Base-by-base conservation (phyloP, 2,113 vertebrate genomes). In the Budorcas taxicolor region DNA sequence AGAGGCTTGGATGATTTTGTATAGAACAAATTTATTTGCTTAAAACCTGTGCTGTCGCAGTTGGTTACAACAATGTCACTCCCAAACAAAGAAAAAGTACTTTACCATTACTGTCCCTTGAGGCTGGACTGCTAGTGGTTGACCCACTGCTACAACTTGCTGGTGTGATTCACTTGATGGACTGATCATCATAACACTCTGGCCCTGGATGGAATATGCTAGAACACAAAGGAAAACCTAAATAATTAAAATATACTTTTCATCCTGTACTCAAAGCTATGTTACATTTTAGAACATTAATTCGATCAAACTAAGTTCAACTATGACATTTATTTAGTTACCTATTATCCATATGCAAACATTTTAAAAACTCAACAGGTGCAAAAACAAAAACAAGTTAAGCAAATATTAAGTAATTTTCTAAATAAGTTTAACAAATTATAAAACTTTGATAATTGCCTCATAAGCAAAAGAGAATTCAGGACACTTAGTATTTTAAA, bases 71-170 rank as follows among this genome's bases (percentile, higher is more conserved):
- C 17, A 95, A 92, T 81, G 27, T 74, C 81, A 91, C 0, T 95
- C n/a, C 16, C 17, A 62, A 71, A 27, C 40, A 84, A 96, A 87
- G 33, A 43, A 12, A n/a, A 87, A 57, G 47, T 91, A 58, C 82
- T 98, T 99, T 99, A 99, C 99, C 99, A 99, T 99, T 85, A 99
- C 99, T 43, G 99, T 99, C 97, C 99, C 99, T 97, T 99, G 99
- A 55, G 99, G 99, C 97, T 99, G 99, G 45, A 99, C 98, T 52
- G 99, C 99, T 90, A 99, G 99, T 0, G 99, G 99, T 33, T 99
- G 99, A 47, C 99, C 99, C 74, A 99, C 99, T 76, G 99, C 99
- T 96, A 99, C 99, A 98, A 99, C 99, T 98, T 99, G 99, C 98
- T 99, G 99, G 97, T 99, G 99, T 97, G 99, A 99, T 67, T 99